Evolutionary conservation across 2,888 invertebrate species (phyloP).

Genomic region (Megamerina dolium): DNA sequence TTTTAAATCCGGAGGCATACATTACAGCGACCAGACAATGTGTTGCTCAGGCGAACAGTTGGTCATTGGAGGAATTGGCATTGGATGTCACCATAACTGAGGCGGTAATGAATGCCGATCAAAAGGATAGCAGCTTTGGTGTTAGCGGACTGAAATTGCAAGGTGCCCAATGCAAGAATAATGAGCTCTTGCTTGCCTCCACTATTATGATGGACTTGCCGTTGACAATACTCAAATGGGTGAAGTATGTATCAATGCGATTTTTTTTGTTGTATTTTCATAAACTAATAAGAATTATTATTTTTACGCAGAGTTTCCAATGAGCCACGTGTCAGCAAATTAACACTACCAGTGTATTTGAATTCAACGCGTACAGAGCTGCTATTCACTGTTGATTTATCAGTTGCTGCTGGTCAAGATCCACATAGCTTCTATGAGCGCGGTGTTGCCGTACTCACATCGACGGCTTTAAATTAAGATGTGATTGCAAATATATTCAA

Average conservation of each 20-base stretch:
- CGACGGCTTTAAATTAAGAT: slow-evolving; percentile 78
- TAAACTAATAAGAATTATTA: not conserved
- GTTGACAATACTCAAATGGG: slow-evolving; percentile 84
- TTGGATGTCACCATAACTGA: slow-evolving; percentile 59
- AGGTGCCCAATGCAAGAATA: slow-evolving; percentile 90
- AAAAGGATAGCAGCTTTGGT: slow-evolving; percentile 61
- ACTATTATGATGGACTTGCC: slow-evolving; percentile 94
- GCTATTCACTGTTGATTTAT: slow-evolving; percentile 90
- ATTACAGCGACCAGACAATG: slow-evolving; percentile 98
- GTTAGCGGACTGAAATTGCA: slow-evolving; percentile 86
- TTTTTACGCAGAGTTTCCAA: slow-evolving; percentile 40
- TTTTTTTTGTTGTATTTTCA: not conserved
- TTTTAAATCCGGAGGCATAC: slow-evolving; percentile 97
- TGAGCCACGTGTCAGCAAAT: slow-evolving; percentile 56
- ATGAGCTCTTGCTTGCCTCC: slow-evolving; percentile 82
- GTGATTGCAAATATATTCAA: too few relatives aligned
- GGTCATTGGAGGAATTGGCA: slow-evolving; percentile 93
- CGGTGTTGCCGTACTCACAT: slow-evolving; percentile 93
- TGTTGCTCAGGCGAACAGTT: slow-evolving; percentile 93
- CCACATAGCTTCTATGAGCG: slow-evolving; percentile 97
- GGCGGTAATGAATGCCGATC: slow-evolving; percentile 54
- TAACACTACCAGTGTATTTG: slow-evolving; percentile 93
- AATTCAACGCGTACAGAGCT: slow-evolving; percentile 93
- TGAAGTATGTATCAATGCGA: slow-evolving; percentile 54
- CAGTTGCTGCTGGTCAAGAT: slow-evolving; percentile 84